These are phyloP conservation scores for Ditula angustiorana DNA, from an alignment of 2,888 invertebrate species.

Conservation along the genomic window DNA sequence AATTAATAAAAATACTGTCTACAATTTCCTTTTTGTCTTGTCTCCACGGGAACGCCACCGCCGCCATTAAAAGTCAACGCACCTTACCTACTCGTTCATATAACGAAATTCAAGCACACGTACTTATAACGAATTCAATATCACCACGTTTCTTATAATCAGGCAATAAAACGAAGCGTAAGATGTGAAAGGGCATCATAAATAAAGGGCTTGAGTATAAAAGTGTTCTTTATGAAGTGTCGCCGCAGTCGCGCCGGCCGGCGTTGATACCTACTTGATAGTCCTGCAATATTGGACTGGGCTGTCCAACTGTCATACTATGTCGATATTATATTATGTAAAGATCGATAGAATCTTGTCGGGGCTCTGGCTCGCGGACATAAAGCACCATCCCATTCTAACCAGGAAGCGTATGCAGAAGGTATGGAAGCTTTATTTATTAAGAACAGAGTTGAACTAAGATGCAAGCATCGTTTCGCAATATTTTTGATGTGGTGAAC, in stretches of 20 bases:
- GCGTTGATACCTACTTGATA: slow-evolving; percentile 81
- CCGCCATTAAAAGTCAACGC: background rate
- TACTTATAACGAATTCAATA: slow-evolving; percentile 59
- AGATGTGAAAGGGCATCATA: slow-evolving; percentile 79
- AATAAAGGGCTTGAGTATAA: slow-evolving; percentile 83
- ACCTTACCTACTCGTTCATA: background rate
- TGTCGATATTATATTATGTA: slow-evolving; percentile 31
- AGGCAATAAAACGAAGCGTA: slow-evolving; percentile 74
- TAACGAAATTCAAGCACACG: slow-evolving; percentile 37
- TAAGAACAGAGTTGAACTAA: too few relatives aligned
- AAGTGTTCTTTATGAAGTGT: slow-evolving; percentile 85
- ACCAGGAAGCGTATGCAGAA: too few relatives aligned
- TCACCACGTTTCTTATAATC: slow-evolving; percentile 58
- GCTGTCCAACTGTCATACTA: slow-evolving; percentile 43
- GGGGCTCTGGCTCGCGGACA: background rate
- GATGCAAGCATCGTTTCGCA: too few relatives aligned
- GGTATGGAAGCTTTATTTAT: too few relatives aligned
- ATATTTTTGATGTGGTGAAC: too few relatives aligned
- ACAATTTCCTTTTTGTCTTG: background rate
- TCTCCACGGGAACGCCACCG: background rate
- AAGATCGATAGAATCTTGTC: background rate
- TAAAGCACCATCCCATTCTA: too few relatives aligned
- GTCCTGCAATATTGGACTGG: slow-evolving; percentile 78
- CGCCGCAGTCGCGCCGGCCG: slow-evolving; percentile 71
- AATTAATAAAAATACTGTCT: too few relatives aligned